phyloP scores from a whole-genome alignment of 2,113 vertebrate genomes.

The Alligator sinensis region DNA sequence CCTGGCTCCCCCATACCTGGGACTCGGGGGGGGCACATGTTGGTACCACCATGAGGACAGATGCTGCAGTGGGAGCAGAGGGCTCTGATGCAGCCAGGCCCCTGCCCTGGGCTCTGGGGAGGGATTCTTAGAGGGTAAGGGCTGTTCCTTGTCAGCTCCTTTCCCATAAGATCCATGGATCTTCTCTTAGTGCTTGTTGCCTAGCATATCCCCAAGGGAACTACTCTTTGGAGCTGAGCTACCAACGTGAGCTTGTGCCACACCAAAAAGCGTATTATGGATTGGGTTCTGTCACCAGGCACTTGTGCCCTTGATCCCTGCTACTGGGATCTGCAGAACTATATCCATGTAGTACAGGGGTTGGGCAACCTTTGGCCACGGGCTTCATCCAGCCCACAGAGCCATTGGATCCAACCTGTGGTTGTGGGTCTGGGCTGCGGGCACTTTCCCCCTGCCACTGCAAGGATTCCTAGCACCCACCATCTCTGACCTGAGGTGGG shows the following conservation, averaged over 20 bases:
- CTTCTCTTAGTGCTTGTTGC: neutral
- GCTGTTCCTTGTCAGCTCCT: neutral
- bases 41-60: no score
- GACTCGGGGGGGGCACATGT: neutral
- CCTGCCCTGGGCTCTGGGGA: neutral
- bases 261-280: neutral
- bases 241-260: neutral
- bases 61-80: neutral
- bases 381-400: no score
- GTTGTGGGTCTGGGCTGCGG: no score
- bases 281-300: neutral
- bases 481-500: no score
- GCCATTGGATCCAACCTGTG: no score
- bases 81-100: neutral
- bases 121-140: neutral
- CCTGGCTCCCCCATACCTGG: neutral
- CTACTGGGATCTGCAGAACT: neutral
- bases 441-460: no score
- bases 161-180: neutral
- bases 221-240: neutral
- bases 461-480: no score
- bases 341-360: neutral
- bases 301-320: neutral
- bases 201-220: neutral
- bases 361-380: no score